Evolutionary conservation across 2,797 vertebrate genomes (phyloP).

Genomic region (Neomorphus geoffroyi): DNA sequence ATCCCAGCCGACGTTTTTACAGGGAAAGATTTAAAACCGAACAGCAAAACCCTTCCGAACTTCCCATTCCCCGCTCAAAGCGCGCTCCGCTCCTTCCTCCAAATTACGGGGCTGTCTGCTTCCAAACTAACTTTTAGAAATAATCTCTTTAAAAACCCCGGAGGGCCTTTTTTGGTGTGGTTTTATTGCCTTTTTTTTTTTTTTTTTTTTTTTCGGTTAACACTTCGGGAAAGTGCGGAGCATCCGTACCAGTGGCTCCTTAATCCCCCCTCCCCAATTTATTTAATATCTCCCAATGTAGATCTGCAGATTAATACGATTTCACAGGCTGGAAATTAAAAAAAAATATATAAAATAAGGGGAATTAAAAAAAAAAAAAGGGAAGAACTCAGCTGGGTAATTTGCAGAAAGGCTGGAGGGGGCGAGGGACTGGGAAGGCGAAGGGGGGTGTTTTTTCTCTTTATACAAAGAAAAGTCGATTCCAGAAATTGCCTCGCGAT

Average conservation of each 20-base stretch:
- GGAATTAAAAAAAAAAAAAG: too few species aligned
- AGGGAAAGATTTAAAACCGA: not conserved
- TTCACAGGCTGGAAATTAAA: constrained; percentile 66
- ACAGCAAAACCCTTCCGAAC: rapidly evolving
- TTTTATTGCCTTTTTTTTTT: too few species aligned
- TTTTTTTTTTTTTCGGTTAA: not conserved
- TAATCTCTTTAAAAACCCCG: not conserved
- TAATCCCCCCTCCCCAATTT: constrained; percentile 67
- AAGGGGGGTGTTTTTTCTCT: not conserved
- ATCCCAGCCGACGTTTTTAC: rapidly evolving
- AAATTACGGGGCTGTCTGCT: not conserved
- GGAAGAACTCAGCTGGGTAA: constrained; percentile 65
- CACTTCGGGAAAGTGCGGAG: not conserved
- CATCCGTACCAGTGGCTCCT: not conserved
- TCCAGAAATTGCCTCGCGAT: constrained; percentile 72
- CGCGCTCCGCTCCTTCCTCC: not conserved
- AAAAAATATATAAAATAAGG: not conserved
- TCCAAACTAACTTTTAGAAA: not conserved
- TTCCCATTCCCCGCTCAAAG: not conserved
- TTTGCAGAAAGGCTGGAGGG: constrained; percentile 46
- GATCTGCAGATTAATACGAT: constrained; percentile 75
- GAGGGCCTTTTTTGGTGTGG: not conserved
- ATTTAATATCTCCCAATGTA: constrained; percentile 48
- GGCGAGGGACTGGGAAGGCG: constrained; percentile 4
- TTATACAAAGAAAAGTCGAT: constrained; percentile 67